Evolutionary conservation across 2,888 invertebrate genomes (phyloP).

Genomic region (Silvanus unidentatus): DNA sequence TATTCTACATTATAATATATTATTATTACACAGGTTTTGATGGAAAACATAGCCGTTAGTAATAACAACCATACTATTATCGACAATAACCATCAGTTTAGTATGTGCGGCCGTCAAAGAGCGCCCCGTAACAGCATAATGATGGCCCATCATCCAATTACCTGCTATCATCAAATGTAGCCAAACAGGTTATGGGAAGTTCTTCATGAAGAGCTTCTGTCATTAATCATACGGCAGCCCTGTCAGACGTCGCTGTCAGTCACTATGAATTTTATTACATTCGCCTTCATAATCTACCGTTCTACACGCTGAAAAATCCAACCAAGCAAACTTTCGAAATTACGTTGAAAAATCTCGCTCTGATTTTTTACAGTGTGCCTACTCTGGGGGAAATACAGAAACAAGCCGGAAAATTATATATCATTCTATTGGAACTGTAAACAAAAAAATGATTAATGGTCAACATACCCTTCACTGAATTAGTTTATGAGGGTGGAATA

Average conservation of each 20-base stretch:
- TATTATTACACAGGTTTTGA: slow-evolving; percentile 24
- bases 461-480: no score
- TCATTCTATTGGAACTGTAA: no score
- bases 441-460: no score
- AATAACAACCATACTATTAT: slow-evolving; percentile 37
- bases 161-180: slow-evolving; percentile 42
- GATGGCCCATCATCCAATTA: slow-evolving; percentile 44
- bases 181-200: slow-evolving; percentile 37
- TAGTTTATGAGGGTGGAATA: no score
- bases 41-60: slow-evolving; percentile 32
- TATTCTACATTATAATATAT: slow-evolving; percentile 9
- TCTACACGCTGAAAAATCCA: no score
- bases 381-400: no score
- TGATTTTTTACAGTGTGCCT: no score
- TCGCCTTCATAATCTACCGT: background rate
- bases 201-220: slow-evolving; percentile 32
- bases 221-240: slow-evolving; percentile 33
- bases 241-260: slow-evolving; percentile 29
- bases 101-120: slow-evolving; percentile 39
- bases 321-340: no score
- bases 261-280: slow-evolving; percentile 15
- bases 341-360: no score
- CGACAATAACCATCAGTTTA: slow-evolving; percentile 38
- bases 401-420: no score
- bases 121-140: slow-evolving; percentile 40